These are phyloP conservation scores for Adelosebastes latens DNA, from an alignment of 2,797 vertebrate species.

Conservation along the genomic window DNA sequence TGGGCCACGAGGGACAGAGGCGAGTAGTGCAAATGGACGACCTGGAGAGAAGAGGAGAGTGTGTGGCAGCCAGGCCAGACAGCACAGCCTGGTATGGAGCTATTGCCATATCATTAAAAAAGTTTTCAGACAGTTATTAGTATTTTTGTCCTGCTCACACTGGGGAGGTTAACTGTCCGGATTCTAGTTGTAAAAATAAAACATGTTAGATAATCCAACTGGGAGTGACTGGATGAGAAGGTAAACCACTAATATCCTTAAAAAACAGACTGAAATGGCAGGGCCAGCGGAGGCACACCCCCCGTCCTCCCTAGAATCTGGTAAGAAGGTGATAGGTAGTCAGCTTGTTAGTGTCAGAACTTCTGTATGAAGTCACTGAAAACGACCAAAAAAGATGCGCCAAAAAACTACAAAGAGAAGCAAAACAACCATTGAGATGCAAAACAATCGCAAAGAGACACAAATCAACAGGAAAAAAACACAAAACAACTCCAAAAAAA, in stretches of 20 bases:
- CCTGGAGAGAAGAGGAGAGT: not conserved
- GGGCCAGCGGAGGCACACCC: fast-evolving
- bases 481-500: not conserved
- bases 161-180: not conserved
- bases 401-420: not conserved
- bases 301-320: not conserved
- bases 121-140: not conserved
- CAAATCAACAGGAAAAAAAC: not conserved
- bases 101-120: not conserved
- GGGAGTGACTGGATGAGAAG: not conserved
- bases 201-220: not conserved
- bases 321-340: not conserved
- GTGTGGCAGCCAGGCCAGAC: not conserved
- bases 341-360: not conserved
- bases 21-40: conserved; percentile 8
- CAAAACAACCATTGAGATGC: not conserved
- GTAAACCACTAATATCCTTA: not conserved
- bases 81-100: not conserved
- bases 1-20: conserved; percentile 13
- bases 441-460: not conserved
- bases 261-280: not conserved
- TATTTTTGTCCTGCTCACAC: not conserved
- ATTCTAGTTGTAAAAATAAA: not conserved
- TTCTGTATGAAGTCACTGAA: not conserved
- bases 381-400: not conserved